Conservation (phyloP, 2,797 vertebrate species). For the Smutsia gigantea region DNA sequence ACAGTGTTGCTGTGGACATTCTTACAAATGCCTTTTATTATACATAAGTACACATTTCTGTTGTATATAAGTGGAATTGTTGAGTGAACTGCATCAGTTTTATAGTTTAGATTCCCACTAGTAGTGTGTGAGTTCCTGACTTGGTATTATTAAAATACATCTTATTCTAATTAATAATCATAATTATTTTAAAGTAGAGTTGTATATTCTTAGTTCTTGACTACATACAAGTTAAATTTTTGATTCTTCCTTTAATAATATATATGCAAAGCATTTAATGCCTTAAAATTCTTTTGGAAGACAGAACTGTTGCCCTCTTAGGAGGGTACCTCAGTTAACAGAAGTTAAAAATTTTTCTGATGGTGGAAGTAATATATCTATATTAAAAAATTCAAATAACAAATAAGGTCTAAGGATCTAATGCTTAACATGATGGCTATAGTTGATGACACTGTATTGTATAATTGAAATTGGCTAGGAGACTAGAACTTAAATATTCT, state of each 20-base stretch:
- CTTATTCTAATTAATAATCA: conserved; percentile 9
- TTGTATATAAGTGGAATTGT: background rate
- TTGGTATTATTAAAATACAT: background rate
- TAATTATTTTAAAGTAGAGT: background rate
- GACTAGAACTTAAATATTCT: background rate
- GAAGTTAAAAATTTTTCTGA: background rate
- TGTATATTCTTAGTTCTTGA: background rate
- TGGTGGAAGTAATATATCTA: conserved; percentile 1
- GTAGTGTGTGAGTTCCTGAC: background rate
- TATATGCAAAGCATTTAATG: background rate
- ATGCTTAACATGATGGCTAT: background rate
- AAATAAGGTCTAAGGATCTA: background rate
- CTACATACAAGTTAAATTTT: background rate
- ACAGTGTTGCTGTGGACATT: background rate
- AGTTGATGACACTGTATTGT: background rate
- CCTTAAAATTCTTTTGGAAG: background rate
- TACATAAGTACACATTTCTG: background rate
- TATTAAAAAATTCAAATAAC: background rate
- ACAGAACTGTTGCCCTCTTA: background rate
- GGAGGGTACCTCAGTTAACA: background rate
- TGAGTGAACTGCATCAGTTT: background rate
- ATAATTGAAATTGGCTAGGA: background rate
- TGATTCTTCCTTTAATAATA: background rate
- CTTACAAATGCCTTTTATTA: background rate
- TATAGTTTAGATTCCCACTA: background rate